phyloP scores from a whole-genome alignment of 2,888 invertebrate genomes.

The Conops quadrifasciatus region DNA sequence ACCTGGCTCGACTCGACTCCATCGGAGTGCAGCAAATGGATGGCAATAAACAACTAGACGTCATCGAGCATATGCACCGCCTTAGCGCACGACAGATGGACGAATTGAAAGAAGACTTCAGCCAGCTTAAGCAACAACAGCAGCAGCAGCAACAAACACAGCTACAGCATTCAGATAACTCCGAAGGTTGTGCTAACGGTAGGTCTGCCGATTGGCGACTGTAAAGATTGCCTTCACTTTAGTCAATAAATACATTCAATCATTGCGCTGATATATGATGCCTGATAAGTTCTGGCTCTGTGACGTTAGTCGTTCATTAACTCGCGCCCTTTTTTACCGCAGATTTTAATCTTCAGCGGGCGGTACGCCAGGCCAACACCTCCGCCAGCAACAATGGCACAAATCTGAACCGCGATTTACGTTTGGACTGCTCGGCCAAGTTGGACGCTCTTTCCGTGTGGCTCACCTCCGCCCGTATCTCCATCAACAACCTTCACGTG shows the following conservation, averaged over 20 bases:
- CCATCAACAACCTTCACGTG: constrained; percentile 43
- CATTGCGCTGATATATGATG: too few relatives aligned
- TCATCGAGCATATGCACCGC: constrained; percentile 64
- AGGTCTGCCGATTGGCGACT: constrained; percentile 40
- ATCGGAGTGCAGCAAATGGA: constrained; percentile 64
- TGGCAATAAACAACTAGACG: constrained; percentile 61
- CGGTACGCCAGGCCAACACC: constrained; percentile 40
- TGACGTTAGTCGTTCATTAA: too few relatives aligned
- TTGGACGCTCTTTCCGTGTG: constrained; percentile 56
- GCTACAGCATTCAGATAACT: background rate
- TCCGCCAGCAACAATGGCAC: background rate
- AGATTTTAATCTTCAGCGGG: constrained; percentile 36
- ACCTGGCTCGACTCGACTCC: constrained; percentile 63
- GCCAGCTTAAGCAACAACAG: constrained; percentile 40
- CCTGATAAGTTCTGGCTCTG: too few relatives aligned
- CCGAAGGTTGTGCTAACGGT: constrained; percentile 43
- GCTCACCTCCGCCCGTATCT: constrained; percentile 52
- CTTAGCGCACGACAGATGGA: constrained; percentile 61
- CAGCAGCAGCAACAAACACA: constrained; percentile 27
- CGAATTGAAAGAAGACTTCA: constrained; percentile 62
- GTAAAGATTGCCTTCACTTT: background rate
- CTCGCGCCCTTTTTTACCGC: background rate
- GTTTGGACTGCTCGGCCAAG: constrained; percentile 34
- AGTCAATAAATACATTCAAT: too few relatives aligned
- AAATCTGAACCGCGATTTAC: background rate